phyloP scores from a whole-genome alignment of 1,140 invertebrate genomes.

The Drosophila littoralis region DNA sequence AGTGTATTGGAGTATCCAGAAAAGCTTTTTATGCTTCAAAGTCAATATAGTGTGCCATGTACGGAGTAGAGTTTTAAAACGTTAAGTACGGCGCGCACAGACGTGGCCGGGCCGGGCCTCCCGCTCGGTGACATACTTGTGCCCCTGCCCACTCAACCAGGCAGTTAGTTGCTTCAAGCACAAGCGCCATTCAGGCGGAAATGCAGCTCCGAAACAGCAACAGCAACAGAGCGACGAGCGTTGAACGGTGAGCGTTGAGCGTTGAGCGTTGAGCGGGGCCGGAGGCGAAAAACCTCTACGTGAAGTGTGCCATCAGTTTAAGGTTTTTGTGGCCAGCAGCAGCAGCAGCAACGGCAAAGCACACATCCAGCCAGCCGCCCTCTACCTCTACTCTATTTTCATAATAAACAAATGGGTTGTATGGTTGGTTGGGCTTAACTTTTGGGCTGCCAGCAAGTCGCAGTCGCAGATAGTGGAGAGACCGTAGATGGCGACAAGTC shows the following conservation, averaged over 20 bases:
- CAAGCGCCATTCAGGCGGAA: constrained; percentile 78
- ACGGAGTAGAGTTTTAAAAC: constrained; percentile 76
- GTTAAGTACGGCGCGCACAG: constrained; percentile 60
- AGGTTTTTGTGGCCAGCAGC: constrained; percentile 76
- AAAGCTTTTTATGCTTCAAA: constrained; percentile 81
- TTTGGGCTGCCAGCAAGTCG: constrained; percentile 73
- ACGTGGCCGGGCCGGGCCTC: constrained; percentile 5
- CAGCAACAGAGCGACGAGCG: constrained; percentile 24
- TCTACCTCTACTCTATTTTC: constrained; percentile 61
- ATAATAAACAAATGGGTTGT: constrained; percentile 82
- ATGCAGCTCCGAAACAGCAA: constrained; percentile 74
- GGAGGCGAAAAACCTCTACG: constrained; percentile 71
- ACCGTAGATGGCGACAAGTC: constrained; percentile 27
- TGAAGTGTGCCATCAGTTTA: constrained; percentile 83
- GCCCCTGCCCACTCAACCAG: constrained; percentile 26
- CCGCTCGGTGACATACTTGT: constrained; percentile 71
- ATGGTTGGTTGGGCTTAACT: constrained; percentile 78
- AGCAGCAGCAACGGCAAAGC: constrained; percentile 18
- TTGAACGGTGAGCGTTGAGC: neutral
- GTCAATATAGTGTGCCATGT: constrained; percentile 77
- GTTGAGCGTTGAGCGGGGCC: constrained; percentile 41
- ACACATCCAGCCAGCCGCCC: constrained; percentile 1
- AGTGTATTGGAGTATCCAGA: constrained; percentile 74
- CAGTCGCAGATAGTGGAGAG: constrained; percentile 42
- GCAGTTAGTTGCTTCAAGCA: constrained; percentile 75